Conservation (phyloP, 2,113 vertebrate genomes). For the Charina bottae region DNA sequence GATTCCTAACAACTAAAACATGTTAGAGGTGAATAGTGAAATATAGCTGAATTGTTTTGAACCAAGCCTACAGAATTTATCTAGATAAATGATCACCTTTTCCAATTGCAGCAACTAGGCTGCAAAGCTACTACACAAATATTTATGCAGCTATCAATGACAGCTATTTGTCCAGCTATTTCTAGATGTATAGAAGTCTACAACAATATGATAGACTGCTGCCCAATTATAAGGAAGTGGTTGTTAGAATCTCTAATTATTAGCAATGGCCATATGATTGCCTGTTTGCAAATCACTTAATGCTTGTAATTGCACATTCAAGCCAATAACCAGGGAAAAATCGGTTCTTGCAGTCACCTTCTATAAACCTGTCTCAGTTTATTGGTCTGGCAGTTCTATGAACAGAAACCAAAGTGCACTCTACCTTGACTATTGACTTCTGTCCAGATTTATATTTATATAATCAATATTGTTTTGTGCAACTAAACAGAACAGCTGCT, state of each 20-base stretch:
- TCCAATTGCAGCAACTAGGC: not conserved
- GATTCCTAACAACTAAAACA: not conserved
- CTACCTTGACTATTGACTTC: slow-evolving; percentile 4
- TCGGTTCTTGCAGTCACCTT: not conserved
- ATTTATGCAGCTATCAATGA: not conserved
- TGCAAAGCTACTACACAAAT: not conserved
- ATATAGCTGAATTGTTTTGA: not conserved
- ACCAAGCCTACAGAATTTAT: not conserved
- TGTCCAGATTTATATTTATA: slow-evolving; percentile 12
- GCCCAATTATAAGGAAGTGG: not conserved
- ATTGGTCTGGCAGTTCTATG: not conserved
- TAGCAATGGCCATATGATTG: slow-evolving; percentile 11
- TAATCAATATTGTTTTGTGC: slow-evolving; percentile 12
- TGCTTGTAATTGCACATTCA: slow-evolving; percentile 32
- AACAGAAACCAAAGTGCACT: not conserved
- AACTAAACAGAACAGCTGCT: slow-evolving; percentile 5
- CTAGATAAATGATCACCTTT: not conserved
- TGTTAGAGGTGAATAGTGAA: not conserved
- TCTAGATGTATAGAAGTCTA: not conserved
- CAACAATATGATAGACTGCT: not conserved
- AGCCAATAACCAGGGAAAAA: slow-evolving; percentile 15
- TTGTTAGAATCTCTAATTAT: not conserved
- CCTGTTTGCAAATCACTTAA: slow-evolving; percentile 29
- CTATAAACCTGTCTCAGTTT: slow-evolving; percentile 1
- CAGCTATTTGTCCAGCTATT: not conserved